Percentiles rank a stretch among this genome's conserved stretches.
Conservation (phyloP, 1,140 invertebrate species). For the Atopsyche davidsoni region DNA sequence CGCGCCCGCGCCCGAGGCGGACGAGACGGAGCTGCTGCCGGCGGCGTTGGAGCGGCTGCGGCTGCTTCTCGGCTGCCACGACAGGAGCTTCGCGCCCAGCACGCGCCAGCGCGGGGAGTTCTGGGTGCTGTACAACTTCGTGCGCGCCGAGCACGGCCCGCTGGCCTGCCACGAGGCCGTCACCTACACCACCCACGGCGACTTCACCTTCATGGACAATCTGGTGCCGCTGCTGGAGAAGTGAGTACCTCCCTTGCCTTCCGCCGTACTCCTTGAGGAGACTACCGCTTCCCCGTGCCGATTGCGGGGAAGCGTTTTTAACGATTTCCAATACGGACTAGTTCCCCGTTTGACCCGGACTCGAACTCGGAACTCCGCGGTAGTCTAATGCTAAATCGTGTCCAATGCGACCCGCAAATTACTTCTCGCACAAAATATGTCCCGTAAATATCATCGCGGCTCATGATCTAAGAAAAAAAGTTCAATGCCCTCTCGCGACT, state of each 20-base stretch:
- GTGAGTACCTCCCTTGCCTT: constrained; percentile 35
- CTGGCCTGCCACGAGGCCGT: constrained; percentile 73
- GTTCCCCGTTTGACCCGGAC: too few relatives aligned
- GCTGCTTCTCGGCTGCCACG: constrained; percentile 54
- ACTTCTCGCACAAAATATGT: too few relatives aligned
- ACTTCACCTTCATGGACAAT: constrained; percentile 87
- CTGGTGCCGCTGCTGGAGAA: constrained; percentile 71
- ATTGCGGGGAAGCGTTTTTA: too few relatives aligned
- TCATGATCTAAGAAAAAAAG: too few relatives aligned
- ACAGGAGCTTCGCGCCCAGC: constrained; percentile 55
- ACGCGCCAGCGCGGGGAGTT: constrained; percentile 77
- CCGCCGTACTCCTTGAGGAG: too few relatives aligned
- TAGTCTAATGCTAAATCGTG: too few relatives aligned
- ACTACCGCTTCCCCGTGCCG: too few relatives aligned
- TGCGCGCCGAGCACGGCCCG: constrained; percentile 55
- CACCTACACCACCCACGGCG: constrained; percentile 88
- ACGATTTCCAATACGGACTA: too few relatives aligned
- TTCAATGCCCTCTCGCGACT: too few relatives aligned
- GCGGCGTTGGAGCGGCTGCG: constrained; percentile 37
- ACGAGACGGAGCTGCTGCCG: constrained; percentile 40
- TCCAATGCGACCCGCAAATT: too few relatives aligned
- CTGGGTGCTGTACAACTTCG: constrained; percentile 86
- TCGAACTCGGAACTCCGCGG: too few relatives aligned
- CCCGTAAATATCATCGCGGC: too few relatives aligned
- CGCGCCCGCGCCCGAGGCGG: constrained; percentile 22